These are phyloP conservation scores for Drepana falcataria DNA, from an alignment of 2,888 invertebrate species.

Conservation along the genomic window DNA sequence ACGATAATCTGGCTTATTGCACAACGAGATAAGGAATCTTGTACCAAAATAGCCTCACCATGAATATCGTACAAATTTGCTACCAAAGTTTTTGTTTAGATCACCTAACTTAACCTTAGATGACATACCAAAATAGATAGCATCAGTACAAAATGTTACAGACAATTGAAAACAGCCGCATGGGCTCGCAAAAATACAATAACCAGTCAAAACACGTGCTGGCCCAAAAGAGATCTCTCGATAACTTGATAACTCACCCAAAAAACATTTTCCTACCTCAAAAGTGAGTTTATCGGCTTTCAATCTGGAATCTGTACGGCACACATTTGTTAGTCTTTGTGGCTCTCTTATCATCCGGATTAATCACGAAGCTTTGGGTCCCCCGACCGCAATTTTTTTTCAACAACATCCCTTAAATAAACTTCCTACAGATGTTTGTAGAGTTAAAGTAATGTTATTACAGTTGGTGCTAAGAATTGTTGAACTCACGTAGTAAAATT, in stretches of 20 bases:
- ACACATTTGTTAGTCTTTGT: slow-evolving; percentile 69
- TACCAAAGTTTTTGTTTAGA: neutral
- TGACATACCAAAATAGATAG: slow-evolving; percentile 31
- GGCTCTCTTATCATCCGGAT: slow-evolving; percentile 59
- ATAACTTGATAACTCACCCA: slow-evolving; percentile 54
- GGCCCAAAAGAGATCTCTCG: slow-evolving; percentile 38
- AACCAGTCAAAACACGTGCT: slow-evolving; percentile 70
- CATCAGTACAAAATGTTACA: slow-evolving; percentile 39
- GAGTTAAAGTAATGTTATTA: slow-evolving; percentile 24
- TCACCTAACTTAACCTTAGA: slow-evolving; percentile 36
- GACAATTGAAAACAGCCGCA: slow-evolving; percentile 46
- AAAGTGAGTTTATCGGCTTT: slow-evolving; percentile 70
- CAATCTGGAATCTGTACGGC: slow-evolving; percentile 71
- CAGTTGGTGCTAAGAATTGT: slow-evolving; percentile 5
- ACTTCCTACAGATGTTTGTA: slow-evolving; percentile 42
- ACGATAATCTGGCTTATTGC: no score
- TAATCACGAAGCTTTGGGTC: slow-evolving; percentile 63
- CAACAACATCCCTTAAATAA: slow-evolving; percentile 36
- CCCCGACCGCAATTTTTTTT: slow-evolving; percentile 50
- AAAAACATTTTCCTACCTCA: slow-evolving; percentile 60
- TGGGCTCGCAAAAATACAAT: slow-evolving; percentile 48
- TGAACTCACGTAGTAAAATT: neutral
- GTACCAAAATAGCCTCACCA: neutral
- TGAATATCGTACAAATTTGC: neutral
- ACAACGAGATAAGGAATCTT: neutral